Evolutionary conservation across 2,888 invertebrate genomes (phyloP).

Genomic region (Drosophila paranaensis): DNA sequence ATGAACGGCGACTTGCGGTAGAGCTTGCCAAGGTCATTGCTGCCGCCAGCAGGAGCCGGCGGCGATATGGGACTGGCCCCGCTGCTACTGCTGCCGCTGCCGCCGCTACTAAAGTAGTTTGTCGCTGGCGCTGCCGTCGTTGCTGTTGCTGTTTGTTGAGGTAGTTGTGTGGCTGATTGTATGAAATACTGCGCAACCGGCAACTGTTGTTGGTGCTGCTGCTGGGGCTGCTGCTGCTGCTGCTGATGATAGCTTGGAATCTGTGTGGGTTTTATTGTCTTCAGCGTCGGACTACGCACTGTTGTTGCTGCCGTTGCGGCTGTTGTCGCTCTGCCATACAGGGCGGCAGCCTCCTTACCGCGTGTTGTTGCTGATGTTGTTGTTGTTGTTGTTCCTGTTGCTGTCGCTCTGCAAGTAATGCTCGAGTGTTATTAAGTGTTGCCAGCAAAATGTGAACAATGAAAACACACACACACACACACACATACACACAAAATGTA

Average conservation of each 20-base stretch:
- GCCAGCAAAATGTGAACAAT: slow-evolving; percentile 1
- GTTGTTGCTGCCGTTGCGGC: slow-evolving; percentile 12
- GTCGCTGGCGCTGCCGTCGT: slow-evolving; percentile 34
- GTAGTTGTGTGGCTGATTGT: slow-evolving; percentile 76
- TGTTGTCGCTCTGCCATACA: slow-evolving; percentile 49
- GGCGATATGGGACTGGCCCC: slow-evolving; percentile 60
- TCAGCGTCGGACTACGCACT: slow-evolving; percentile 58
- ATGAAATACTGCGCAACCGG: slow-evolving; percentile 63
- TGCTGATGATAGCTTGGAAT: slow-evolving; percentile 83
- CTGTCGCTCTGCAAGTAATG: slow-evolving; percentile 57
- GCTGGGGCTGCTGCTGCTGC: slow-evolving; percentile 47
- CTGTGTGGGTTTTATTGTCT: slow-evolving; percentile 81
- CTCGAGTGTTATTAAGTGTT: slow-evolving; percentile 16
- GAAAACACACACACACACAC: slow-evolving; percentile 47
- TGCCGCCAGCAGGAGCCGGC: slow-evolving; percentile 29
- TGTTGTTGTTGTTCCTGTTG: slow-evolving; percentile 12
- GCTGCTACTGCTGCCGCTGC: slow-evolving; percentile 38
- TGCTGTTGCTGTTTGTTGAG: slow-evolving; percentile 54
- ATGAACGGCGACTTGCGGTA: slow-evolving; percentile 84
- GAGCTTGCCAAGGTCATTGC: slow-evolving; percentile 65
- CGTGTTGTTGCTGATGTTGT: slow-evolving; percentile 19
- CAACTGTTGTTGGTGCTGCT: slow-evolving; percentile 49
- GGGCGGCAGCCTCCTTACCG: slow-evolving; percentile 32
- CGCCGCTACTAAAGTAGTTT: slow-evolving; percentile 56
- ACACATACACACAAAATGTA: slow-evolving; percentile 49